Evolutionary conservation across 2,113 vertebrate genomes (phyloP).

Genomic region (Carollia perspicillata): DNA sequence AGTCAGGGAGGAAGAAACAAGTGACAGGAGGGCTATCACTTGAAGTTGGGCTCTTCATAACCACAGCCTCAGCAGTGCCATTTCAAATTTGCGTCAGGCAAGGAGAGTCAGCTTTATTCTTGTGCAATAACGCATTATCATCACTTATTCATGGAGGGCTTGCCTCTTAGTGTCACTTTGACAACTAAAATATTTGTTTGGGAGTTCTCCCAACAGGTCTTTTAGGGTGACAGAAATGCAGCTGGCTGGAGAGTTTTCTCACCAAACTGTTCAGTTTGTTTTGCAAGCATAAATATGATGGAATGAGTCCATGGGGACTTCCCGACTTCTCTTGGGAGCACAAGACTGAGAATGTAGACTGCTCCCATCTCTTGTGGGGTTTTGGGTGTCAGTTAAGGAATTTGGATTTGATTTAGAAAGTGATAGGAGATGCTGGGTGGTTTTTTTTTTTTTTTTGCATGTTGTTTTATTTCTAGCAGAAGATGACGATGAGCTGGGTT

Average conservation of each 20-base stretch:
- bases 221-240: background rate
- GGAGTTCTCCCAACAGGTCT: background rate
- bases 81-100: slow-evolving; percentile 38
- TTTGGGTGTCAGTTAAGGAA: background rate
- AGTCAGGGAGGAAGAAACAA: background rate
- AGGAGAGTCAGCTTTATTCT: background rate
- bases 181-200: slow-evolving; percentile 33
- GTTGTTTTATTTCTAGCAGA: background rate
- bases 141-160: slow-evolving; percentile 43
- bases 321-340: background rate
- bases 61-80: slow-evolving; percentile 9
- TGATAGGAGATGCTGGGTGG: background rate
- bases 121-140: background rate
- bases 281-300: background rate
- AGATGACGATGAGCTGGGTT: background rate
- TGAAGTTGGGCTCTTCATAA: background rate
- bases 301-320: background rate
- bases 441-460: background rate
- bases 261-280: background rate
- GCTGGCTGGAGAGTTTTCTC: background rate
- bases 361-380: rapidly evolving
- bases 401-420: background rate
- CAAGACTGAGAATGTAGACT: background rate
- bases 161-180: slow-evolving; percentile 40
- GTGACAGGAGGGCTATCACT: background rate